These are phyloP conservation scores for Pedionomus torquatus DNA, from an alignment of 2,113 vertebrate genomes.

Conservation along the genomic window DNA sequence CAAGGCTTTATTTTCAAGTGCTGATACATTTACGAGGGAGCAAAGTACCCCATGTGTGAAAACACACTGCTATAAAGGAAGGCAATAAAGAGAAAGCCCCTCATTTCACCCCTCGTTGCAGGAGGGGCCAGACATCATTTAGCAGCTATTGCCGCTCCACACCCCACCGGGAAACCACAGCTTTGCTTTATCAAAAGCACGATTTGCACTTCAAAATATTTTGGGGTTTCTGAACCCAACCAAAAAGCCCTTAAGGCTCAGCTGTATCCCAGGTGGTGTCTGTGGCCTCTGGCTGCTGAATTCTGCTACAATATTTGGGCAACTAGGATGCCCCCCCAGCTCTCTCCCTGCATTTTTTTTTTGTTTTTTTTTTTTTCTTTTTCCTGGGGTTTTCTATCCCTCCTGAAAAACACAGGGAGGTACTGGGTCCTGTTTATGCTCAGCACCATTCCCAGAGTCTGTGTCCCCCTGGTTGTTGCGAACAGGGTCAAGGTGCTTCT, in stretches of 20 bases:
- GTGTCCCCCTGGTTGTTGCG: not conserved
- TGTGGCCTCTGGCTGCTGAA: not conserved
- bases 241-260: not conserved
- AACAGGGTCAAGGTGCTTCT: not conserved
- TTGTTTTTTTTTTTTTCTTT: no score
- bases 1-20: not conserved
- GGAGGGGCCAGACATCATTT: not conserved
- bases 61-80: not conserved
- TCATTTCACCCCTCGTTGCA: not conserved
- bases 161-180: not conserved
- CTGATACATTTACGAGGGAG: not conserved
- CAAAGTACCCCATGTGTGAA: not conserved
- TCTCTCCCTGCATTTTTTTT: not conserved
- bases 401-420: not conserved
- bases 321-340: not conserved
- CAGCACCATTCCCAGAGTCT: rapidly evolving
- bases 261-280: not conserved
- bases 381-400: not conserved
- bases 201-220: conserved; percentile 18
- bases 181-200: not conserved
- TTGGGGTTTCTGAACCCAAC: not conserved
- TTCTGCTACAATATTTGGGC: not conserved
- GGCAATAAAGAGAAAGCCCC: not conserved
- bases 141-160: not conserved
- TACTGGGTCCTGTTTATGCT: not conserved